phyloP scores from a whole-genome alignment of 2,113 vertebrate species.

The Hucho hucho region DNA sequence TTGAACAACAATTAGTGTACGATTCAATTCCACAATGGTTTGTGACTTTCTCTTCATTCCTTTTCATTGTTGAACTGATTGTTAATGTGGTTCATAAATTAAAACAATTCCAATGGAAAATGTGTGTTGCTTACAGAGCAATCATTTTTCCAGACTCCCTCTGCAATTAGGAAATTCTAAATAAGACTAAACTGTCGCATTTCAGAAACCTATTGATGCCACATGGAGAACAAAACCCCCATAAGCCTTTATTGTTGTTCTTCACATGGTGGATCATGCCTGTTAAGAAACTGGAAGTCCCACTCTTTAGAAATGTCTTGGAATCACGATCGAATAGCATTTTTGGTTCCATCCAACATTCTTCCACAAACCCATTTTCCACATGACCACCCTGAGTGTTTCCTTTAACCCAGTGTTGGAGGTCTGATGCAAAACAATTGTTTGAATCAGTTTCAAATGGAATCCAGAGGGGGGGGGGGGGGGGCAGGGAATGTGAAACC shows the following conservation, averaged over 20 bases:
- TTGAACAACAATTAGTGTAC: background rate
- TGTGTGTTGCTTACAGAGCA: background rate
- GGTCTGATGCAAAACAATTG: conserved; percentile 13
- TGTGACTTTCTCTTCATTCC: background rate
- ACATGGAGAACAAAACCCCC: conserved; percentile 71
- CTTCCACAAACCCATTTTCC: conserved; percentile 30
- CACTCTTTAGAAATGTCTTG: conserved; percentile 19
- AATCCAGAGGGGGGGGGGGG: no score
- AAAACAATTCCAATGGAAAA: background rate
- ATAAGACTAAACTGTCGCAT: background rate
- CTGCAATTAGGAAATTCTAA: background rate
- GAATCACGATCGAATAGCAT: conserved; percentile 18
- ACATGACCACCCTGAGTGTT: conserved; percentile 37
- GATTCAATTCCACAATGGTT: background rate
- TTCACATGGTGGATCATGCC: conserved; percentile 3
- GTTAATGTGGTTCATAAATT: background rate
- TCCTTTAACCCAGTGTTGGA: conserved; percentile 24
- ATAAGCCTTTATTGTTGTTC: conserved; percentile 7
- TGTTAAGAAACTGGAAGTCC: conserved; percentile 22
- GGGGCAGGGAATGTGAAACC: no score
- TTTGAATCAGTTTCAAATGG: conserved; percentile 27
- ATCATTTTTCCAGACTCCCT: background rate
- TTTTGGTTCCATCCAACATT: conserved; percentile 22
- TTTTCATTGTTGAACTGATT: background rate
- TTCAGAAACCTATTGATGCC: conserved; percentile 71